Conservation (phyloP, 2,797 vertebrate genomes). For the Xiphophorus birchmanni region DNA sequence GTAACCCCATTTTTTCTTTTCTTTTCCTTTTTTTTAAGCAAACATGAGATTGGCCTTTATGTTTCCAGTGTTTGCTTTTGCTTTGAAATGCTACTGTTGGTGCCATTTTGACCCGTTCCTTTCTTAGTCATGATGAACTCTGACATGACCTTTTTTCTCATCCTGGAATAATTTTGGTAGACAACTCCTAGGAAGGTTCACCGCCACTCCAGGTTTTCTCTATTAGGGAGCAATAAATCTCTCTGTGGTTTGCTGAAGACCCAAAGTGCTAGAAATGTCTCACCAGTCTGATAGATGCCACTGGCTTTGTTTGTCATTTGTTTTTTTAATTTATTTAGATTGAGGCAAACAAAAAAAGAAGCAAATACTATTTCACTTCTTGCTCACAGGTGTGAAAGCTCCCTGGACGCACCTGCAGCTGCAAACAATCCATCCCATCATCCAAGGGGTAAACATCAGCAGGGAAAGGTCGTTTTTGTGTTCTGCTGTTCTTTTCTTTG, state of each 20-base stretch:
- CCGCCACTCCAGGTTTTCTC: not conserved
- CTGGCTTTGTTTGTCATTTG: not conserved
- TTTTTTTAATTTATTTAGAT: not conserved
- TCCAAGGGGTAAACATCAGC: not conserved
- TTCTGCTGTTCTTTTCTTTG: not conserved
- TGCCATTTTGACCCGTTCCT: not conserved
- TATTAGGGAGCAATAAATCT: not conserved
- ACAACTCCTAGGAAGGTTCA: not conserved
- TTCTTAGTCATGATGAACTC: not conserved
- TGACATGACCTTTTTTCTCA: not conserved
- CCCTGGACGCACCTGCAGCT: not conserved
- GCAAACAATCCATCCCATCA: not conserved
- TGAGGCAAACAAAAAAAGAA: not conserved
- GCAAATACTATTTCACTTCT: not conserved
- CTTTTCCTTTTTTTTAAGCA: not conserved
- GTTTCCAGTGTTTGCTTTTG: not conserved
- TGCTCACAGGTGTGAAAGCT: not conserved
- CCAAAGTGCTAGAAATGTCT: not conserved
- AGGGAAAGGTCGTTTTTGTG: not conserved
- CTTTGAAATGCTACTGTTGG: not conserved
- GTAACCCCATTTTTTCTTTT: not conserved
- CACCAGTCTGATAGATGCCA: not conserved
- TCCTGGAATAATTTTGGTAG: not conserved
- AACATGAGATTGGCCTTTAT: not conserved
- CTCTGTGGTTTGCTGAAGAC: not conserved